Conservation (phyloP, 2,888 invertebrate genomes). For the Vanessa cardui region DNA sequence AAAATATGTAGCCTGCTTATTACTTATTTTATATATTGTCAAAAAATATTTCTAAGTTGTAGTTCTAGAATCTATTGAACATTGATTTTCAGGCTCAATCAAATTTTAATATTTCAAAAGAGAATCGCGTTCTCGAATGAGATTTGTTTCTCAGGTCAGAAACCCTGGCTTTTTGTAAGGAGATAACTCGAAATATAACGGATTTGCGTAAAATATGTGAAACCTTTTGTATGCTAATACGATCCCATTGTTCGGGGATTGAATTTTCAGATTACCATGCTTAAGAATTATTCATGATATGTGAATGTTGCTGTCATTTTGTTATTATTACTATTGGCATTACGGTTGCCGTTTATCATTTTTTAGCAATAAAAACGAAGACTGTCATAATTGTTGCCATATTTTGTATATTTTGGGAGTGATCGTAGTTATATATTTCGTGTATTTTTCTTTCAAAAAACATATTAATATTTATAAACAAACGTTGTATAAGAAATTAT, state of each 20-base stretch:
- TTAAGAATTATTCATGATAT: slow-evolving; percentile 77
- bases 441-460: too few species aligned
- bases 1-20: too few species aligned
- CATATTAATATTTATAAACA: too few species aligned
- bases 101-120: slow-evolving; percentile 9
- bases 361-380: background rate
- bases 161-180: slow-evolving; percentile 67
- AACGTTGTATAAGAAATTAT: too few species aligned
- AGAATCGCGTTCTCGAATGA: slow-evolving; percentile 45
- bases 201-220: slow-evolving; percentile 82
- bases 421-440: too few species aligned
- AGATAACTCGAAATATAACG: slow-evolving; percentile 80
- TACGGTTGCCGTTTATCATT: background rate
- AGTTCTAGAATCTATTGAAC: background rate
- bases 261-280: slow-evolving; percentile 79
- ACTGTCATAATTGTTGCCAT: background rate
- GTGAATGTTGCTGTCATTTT: slow-evolving; percentile 25
- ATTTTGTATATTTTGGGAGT: too few species aligned
- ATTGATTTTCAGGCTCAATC: slow-evolving; percentile 2
- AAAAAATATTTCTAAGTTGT: background rate
- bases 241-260: slow-evolving; percentile 81
- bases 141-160: slow-evolving; percentile 74
- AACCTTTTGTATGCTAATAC: slow-evolving; percentile 83
- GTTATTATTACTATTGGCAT: background rate
- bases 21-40: background rate